Evolutionary conservation across 2,113 vertebrate genomes (phyloP).

Genomic region (Pimephales promelas): DNA sequence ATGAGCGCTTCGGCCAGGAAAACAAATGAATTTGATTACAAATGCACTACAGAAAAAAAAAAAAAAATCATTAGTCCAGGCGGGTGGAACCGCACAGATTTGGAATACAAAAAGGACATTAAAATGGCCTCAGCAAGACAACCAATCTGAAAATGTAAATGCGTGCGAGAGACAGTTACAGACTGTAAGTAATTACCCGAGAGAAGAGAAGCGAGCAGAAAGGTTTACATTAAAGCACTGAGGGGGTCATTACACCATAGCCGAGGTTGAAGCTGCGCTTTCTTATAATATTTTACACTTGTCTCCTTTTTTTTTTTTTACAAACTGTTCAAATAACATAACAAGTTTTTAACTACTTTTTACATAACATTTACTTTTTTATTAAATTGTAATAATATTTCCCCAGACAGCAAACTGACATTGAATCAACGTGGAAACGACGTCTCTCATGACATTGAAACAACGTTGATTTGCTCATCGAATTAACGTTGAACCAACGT

Average conservation of each 20-base stretch:
- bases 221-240: slow-evolving; percentile 76
- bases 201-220: slow-evolving; percentile 58
- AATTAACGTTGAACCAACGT: too few species aligned
- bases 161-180: slow-evolving; percentile 67
- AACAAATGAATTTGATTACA: slow-evolving; percentile 90
- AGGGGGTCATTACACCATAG: slow-evolving; percentile 79
- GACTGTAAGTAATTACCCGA: slow-evolving; percentile 72
- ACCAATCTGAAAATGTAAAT: slow-evolving; percentile 74
- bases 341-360: too few species aligned
- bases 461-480: too few species aligned
- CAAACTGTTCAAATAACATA: background rate
- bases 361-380: too few species aligned
- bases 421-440: too few species aligned
- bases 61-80: slow-evolving; percentile 84
- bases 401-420: too few species aligned
- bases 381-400: too few species aligned
- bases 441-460: too few species aligned
- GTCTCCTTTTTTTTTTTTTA: background rate
- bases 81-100: slow-evolving; percentile 79
- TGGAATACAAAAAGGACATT: slow-evolving; percentile 77
- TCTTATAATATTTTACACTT: background rate
- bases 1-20: slow-evolving; percentile 79
- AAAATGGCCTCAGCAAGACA: slow-evolving; percentile 76
- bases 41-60: slow-evolving; percentile 81
- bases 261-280: slow-evolving; percentile 33